Evolutionary conservation across 2,797 vertebrate genomes (phyloP).

Genomic region (Hephaestus fuliginosus): DNA sequence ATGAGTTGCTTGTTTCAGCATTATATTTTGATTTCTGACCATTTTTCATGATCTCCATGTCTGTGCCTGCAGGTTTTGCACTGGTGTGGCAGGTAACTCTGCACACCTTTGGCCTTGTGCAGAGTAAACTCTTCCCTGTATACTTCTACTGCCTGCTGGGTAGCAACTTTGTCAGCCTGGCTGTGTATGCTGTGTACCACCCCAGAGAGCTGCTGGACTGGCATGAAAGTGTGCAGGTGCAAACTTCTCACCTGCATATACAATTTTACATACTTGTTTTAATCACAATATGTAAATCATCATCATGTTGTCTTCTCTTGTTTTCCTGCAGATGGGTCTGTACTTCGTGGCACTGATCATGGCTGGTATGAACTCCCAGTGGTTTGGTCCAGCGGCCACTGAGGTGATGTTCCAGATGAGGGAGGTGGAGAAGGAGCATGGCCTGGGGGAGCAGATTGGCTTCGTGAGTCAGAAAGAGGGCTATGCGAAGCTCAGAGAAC

Average conservation of each 20-base stretch:
- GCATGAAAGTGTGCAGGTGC: constrained; percentile 88
- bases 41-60: not conserved
- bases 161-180: constrained; percentile 85
- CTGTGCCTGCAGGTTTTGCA: constrained; percentile 84
- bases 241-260: not conserved
- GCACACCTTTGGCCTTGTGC: constrained; percentile 91
- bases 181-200: constrained; percentile 85
- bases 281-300: not conserved
- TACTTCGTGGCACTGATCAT: constrained; percentile 84
- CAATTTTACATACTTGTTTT: not conserved
- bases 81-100: constrained; percentile 84
- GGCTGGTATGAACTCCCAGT: constrained; percentile 85
- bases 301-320: not conserved
- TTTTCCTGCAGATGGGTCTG: constrained; percentile 83
- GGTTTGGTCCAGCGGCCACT: constrained; percentile 86
- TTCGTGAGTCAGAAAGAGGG: constrained; percentile 80
- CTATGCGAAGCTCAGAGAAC: constrained; percentile 88
- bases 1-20: not conserved
- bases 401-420: constrained; percentile 87
- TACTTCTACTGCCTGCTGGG: constrained; percentile 89
- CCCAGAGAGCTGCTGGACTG: constrained; percentile 87
- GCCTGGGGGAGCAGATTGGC: constrained; percentile 87
- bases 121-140: constrained; percentile 91
- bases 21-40: not conserved
- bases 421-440: constrained; percentile 88